Percentiles rank a stretch among this genome's conserved stretches.
Conservation (phyloP, 2,797 vertebrate genomes). For the Typhlichthys subterraneus region DNA sequence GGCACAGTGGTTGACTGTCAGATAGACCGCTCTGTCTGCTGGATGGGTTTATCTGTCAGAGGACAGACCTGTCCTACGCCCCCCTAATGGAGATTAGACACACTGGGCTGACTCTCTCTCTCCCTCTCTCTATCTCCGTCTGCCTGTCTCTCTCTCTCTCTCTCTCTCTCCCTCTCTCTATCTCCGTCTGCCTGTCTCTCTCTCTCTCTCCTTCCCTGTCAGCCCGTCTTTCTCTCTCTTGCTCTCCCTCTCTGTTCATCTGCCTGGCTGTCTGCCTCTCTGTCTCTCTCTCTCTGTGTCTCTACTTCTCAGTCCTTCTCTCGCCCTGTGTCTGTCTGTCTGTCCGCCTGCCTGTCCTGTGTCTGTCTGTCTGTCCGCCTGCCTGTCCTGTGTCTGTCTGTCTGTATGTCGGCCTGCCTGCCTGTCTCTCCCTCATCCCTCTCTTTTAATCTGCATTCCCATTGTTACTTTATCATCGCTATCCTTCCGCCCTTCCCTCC, state of each 20-base stretch:
- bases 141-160: conserved; percentile 31
- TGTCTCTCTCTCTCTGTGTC: conserved; percentile 29
- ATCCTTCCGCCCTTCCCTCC: not conserved
- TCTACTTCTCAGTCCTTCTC: conserved; percentile 19
- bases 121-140: conserved; percentile 21
- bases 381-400: conserved; percentile 8
- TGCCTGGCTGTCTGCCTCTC: conserved; percentile 25
- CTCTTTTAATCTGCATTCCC: conserved; percentile 55
- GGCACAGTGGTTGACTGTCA: conserved; percentile 50
- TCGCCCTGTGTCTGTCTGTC: conserved; percentile 10
- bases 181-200: conserved; percentile 28
- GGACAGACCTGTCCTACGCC: conserved; percentile 26
- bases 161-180: conserved; percentile 26
- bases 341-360: not conserved
- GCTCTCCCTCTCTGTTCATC: not conserved
- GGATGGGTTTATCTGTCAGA: conserved; percentile 61
- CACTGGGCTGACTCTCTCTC: conserved; percentile 50
- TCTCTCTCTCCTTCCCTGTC: conserved; percentile 12
- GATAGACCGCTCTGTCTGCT: conserved; percentile 35
- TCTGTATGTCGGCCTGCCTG: too few relatives aligned
- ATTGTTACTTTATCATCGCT: conserved; percentile 17
- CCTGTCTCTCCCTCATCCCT: conserved; percentile 24
- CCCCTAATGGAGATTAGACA: conserved; percentile 71
- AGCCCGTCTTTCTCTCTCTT: conserved; percentile 40
- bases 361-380: not conserved